Base-by-base conservation (phyloP, 2,888 invertebrate species). In the Eupithecia subfuscata region DNA sequence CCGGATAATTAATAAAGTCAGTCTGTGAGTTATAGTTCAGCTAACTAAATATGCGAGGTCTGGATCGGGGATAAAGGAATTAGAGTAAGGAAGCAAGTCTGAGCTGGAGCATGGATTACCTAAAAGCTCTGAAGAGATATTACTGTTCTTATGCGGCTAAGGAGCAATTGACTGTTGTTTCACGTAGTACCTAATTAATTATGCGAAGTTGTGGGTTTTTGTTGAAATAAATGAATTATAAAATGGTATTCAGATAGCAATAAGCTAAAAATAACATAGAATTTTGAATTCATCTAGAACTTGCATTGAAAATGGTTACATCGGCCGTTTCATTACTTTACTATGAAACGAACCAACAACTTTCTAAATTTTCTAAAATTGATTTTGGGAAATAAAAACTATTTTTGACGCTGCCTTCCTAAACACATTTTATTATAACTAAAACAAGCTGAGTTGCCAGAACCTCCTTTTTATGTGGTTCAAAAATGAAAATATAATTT, bases 1-100 rank as follows among this genome's bases (percentile, higher is more conserved):
- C 56, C 43, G 77, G 68, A 73, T 80, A 76, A 80, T 80, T 79
- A 80, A 82, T 82, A 70, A 75, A 70, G 74, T 43, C 78, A 71
- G 70, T 79, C 76, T 70, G 70, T 80, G 82, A 82, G 75, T 77
- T 79, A 80, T 82, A 71, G 74, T 68, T n/a, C 43, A 74, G 70
- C 63, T 75, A 43, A 70, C 77, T 69, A 78, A 75, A 48, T 72
- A 75, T 70, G 72, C 69, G 74, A 56, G 67, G 79, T 52, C 71
- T 56, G 45, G 69, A 69, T 60, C 11, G 40, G 45, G 40, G 22
- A 48, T 48, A 64, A 43, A 65, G 74, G 74, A 70, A 43, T 60
- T 25, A 63, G 70, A 18, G 30, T 64, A 64, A 34, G 64, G 64
- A 64, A 64, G 64, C 30, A 12, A 5, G 18, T 34, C 40, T n/a